Conservation (phyloP, 2,888 invertebrate genomes). For the Hydrotaea cyrtoneurina region DNA sequence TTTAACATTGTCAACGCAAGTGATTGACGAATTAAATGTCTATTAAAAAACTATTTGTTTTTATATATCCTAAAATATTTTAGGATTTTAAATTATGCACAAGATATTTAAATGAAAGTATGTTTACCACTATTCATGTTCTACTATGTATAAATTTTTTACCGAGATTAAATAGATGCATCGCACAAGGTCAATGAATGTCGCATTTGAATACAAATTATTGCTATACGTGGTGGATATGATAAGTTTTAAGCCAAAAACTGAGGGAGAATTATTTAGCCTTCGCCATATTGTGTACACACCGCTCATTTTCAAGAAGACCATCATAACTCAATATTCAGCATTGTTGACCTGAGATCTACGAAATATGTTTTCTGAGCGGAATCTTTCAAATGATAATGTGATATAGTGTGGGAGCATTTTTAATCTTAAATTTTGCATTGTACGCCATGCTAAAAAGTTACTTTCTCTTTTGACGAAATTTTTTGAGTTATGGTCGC, state of each 20-base stretch:
- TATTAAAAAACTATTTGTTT: background rate
- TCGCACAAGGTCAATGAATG: conserved; percentile 53
- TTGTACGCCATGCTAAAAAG: too few species aligned
- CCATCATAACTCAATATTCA: too few species aligned
- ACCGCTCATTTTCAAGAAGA: too few species aligned
- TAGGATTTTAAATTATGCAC: background rate
- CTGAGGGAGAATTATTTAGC: too few species aligned
- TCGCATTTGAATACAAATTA: conserved; percentile 27
- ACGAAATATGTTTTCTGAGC: too few species aligned
- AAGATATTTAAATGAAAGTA: conserved; percentile 2
- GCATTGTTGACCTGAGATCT: too few species aligned
- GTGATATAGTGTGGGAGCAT: too few species aligned
- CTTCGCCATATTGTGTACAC: too few species aligned
- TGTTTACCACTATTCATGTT: background rate
- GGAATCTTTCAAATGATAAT: too few species aligned
- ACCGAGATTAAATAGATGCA: background rate
- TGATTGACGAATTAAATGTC: conserved; percentile 8
- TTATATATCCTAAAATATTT: conserved; percentile 29
- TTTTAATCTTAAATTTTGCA: too few species aligned
- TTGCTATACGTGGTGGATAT: background rate
- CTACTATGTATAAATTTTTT: background rate
- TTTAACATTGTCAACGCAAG: conserved; percentile 5
- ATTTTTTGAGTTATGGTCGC: too few species aligned
- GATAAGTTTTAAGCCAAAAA: background rate
- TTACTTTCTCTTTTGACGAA: too few species aligned